Base-by-base conservation (phyloP, 2,113 vertebrate species). In the Heliornis fulica region DNA sequence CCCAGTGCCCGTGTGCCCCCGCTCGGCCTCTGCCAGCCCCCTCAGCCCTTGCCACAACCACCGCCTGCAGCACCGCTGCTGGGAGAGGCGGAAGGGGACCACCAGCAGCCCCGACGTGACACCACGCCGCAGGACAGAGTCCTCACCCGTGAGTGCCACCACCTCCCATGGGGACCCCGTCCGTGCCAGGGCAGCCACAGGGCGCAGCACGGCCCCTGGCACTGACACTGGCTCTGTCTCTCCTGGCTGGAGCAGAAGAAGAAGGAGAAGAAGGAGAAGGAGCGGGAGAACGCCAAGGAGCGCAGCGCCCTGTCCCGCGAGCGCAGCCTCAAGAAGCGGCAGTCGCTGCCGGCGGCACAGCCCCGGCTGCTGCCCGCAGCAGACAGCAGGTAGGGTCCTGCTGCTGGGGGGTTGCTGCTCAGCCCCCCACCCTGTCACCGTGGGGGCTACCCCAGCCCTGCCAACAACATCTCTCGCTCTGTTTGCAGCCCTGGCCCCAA, bases 211-310 rank as follows among this genome's bases (percentile, higher is more conserved):
- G 5, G 31, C 77, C 54, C 38, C 18, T 0, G 0, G 48, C 0
- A 0, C 72, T 88, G 63, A 91, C 0, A 0, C 41, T 6, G 10
- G 7, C n/a, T 71, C 36, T 75, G 26, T 76, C 74, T 80, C 36
- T 76, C 28, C 66, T 6, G 45, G 5, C 9, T 0, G 81, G 69
- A 87, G 94, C 99, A 99, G 98, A 98, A 98, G 93, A 99, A 99
- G 96, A 99, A 99, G 92, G 99, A 99, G 95, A 99, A 99, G 97
- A 99, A 98, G 87, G 99, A 99, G 97, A 99, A 99, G 94, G 99
- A 99, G 41, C 96, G 99, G 68, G 99, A 99, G 95, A 99, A 99
- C 0, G 98, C 99, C 94, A 99, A 99, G 94, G 99, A 99, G 96
- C 99, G 99, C 95, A 99, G 96, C 1, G 98, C 99, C 72, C 97